phyloP scores from a whole-genome alignment of 2,113 vertebrate genomes.

The Apistogramma diplotaenia region DNA sequence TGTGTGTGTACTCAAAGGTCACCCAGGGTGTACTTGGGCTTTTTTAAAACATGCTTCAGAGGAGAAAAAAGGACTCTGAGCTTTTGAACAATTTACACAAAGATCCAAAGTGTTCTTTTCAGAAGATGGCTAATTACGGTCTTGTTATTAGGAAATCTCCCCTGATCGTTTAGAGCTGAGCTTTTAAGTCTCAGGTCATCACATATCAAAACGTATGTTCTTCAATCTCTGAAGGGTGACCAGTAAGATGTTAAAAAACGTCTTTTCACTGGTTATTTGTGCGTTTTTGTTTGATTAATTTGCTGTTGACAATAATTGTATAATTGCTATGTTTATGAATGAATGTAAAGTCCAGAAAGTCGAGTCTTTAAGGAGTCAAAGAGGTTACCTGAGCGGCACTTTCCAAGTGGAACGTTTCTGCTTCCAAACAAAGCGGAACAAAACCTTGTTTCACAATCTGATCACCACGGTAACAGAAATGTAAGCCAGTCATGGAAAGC shows the following conservation, averaged over 20 bases:
- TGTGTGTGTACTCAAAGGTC: slow-evolving; percentile 18
- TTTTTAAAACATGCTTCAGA: background rate
- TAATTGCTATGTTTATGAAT: background rate
- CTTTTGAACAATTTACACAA: background rate
- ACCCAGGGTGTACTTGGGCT: background rate
- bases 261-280: background rate
- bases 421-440: background rate
- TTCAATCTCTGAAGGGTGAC: background rate
- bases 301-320: background rate
- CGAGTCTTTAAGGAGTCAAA: background rate
- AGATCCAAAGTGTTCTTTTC: background rate
- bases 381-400: background rate
- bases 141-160: background rate
- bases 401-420: background rate
- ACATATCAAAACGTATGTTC: background rate
- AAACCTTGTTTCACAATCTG: background rate
- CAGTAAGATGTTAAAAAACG: background rate
- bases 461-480: too few species aligned
- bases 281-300: background rate
- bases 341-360: background rate
- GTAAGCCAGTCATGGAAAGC: too few species aligned
- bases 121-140: background rate
- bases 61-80: background rate
- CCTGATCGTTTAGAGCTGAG: background rate
- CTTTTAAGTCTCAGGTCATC: background rate